phyloP scores from a whole-genome alignment of 2,888 invertebrate species.

The Schrankia costaestrigalis region DNA sequence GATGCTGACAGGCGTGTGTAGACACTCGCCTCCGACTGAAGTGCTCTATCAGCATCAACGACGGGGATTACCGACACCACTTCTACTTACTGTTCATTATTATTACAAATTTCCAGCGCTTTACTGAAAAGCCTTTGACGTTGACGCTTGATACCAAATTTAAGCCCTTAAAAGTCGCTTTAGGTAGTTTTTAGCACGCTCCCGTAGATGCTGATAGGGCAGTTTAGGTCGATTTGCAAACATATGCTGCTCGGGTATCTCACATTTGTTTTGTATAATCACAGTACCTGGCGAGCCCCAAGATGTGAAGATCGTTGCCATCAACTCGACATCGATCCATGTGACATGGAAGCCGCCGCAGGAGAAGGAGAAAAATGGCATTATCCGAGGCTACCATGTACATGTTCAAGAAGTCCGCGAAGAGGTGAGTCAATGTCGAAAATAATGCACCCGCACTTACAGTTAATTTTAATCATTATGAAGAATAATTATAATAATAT shows the following conservation, averaged over 20 bases:
- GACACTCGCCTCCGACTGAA: conserved; percentile 60
- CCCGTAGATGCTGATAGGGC: conserved; percentile 81
- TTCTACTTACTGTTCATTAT: conserved; percentile 31
- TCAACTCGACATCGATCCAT: conserved; percentile 97
- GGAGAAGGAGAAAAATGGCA: conserved; percentile 95
- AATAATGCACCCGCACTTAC: too few species aligned
- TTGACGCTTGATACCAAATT: conserved; percentile 55
- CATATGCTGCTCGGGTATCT: conserved; percentile 46
- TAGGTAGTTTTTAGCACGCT: conserved; percentile 71
- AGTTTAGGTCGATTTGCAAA: conserved; percentile 60
- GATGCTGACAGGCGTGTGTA: conserved; percentile 73
- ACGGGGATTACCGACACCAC: conserved; percentile 73
- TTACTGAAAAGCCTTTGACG: conserved; percentile 47
- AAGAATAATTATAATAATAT: too few species aligned
- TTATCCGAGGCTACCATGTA: conserved; percentile 98
- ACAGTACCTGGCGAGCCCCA: conserved; percentile 99
- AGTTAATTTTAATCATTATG: too few species aligned
- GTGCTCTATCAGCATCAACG: conserved; percentile 76
- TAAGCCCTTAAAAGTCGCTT: conserved; percentile 63
- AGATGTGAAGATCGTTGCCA: conserved; percentile 91
- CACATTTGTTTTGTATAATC: conserved; percentile 53
- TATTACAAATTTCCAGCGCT: conserved; percentile 40
- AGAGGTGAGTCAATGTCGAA: too few species aligned
- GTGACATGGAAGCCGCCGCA: conserved; percentile 97
- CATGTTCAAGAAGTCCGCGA: conserved; percentile 95